Conservation (phyloP, 2,888 invertebrate genomes). For the Cheilosia variabilis region DNA sequence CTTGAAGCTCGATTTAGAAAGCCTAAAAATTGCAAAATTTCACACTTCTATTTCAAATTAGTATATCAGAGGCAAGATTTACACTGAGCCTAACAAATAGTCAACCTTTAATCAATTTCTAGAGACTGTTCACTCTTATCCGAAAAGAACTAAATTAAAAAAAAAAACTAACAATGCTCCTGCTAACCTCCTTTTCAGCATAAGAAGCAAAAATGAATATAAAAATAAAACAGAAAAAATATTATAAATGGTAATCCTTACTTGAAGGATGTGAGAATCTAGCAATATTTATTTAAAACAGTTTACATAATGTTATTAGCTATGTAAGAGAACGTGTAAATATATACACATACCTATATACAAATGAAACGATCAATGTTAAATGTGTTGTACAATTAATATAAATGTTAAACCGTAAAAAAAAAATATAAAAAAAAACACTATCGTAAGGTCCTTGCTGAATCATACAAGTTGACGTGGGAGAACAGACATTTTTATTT, state of each 20-base stretch:
- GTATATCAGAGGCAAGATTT: no score
- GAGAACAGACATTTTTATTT: slow-evolving; percentile 40
- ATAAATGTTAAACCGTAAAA: slow-evolving; percentile 33
- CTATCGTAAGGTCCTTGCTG: slow-evolving; percentile 39
- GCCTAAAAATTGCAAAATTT: no score
- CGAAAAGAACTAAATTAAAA: background rate
- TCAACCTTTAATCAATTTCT: background rate
- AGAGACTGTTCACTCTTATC: slow-evolving; percentile 2
- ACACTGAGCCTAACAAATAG: no score
- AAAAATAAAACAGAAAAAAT: slow-evolving; percentile 14
- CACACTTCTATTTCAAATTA: no score
- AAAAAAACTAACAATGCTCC: slow-evolving; percentile 22
- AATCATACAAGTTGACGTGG: slow-evolving; percentile 36
- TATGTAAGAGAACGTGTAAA: slow-evolving; percentile 72
- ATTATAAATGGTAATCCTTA: slow-evolving; percentile 46
- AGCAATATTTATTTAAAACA: slow-evolving; percentile 73
- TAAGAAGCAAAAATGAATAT: background rate
- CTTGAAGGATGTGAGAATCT: slow-evolving; percentile 67
- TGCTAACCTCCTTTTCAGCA: slow-evolving; percentile 2
- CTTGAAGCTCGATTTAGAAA: no score
- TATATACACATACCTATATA: slow-evolving; percentile 72
- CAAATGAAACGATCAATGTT: slow-evolving; percentile 71
- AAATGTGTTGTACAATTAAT: slow-evolving; percentile 71
- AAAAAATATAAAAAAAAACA: slow-evolving; percentile 25
- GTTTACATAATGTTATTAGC: slow-evolving; percentile 73